Percentiles rank a stretch among this genome's conserved stretches.
phyloP scores from a whole-genome alignment of 2,888 invertebrate genomes.

The Pilophorus perplexus region DNA sequence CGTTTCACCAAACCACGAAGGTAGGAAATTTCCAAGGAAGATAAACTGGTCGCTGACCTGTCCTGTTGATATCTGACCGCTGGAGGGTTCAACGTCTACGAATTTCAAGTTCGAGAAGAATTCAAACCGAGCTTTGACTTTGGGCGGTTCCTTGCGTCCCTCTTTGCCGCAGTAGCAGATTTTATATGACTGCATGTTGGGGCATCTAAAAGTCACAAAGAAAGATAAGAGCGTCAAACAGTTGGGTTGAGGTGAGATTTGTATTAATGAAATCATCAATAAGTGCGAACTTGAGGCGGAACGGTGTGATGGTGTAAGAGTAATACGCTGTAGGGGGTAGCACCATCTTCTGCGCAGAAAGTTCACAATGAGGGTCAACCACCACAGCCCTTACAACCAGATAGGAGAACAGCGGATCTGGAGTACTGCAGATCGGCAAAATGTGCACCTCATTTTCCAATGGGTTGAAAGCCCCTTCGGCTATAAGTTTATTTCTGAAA shows the following conservation, averaged over 20 bases:
- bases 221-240: not conserved
- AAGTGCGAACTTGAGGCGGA: slow-evolving; percentile 42
- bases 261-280: not conserved
- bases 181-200: slow-evolving; percentile 14
- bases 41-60: no score
- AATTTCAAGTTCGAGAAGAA: slow-evolving; percentile 17
- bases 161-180: slow-evolving; percentile 32
- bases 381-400: slow-evolving; percentile 40
- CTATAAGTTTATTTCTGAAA: not conserved
- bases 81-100: slow-evolving; percentile 30
- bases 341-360: slow-evolving; percentile 47
- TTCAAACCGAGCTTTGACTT: slow-evolving; percentile 30
- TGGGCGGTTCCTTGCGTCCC: slow-evolving; percentile 5
- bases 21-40: no score
- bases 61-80: slow-evolving; percentile 14
- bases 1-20: no score
- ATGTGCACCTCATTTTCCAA: slow-evolving; percentile 12
- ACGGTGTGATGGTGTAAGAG: slow-evolving; percentile 43
- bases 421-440: slow-evolving; percentile 9
- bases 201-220: slow-evolving; percentile 20
- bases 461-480: not conserved
- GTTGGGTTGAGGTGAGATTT: not conserved
- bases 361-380: slow-evolving; percentile 45
- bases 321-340: slow-evolving; percentile 44
- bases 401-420: slow-evolving; percentile 27